Evolutionary conservation across 2,797 vertebrate species (phyloP).

Genomic region (Danio choprae): DNA sequence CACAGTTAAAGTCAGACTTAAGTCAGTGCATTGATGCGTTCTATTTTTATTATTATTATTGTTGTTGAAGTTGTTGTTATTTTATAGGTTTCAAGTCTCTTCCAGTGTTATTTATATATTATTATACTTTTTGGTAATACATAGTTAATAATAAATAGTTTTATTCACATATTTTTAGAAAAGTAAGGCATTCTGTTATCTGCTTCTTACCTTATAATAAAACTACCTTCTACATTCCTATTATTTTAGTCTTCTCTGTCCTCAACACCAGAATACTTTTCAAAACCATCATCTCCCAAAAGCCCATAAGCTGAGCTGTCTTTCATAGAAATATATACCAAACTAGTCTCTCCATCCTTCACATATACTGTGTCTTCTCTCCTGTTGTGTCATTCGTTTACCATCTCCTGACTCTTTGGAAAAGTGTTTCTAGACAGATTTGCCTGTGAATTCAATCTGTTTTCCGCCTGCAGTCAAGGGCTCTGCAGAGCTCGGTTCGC

Average conservation of each 20-base stretch:
- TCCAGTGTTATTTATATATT: not conserved
- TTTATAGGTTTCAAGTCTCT: not conserved
- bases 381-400: slow-evolving; percentile 42
- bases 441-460: slow-evolving; percentile 36
- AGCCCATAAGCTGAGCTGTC: slow-evolving; percentile 12
- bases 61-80: too few species aligned
- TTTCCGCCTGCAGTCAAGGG: slow-evolving; percentile 28
- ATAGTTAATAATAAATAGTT: not conserved
- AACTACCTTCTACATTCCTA: not conserved
- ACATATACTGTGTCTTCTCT: not conserved
- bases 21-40: not conserved
- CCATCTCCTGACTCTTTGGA: slow-evolving; percentile 38
- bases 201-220: not conserved
- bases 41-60: not conserved
- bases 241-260: slow-evolving; percentile 12
- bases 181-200: not conserved
- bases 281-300: not conserved
- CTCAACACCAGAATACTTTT: slow-evolving; percentile 4
- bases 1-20: not conserved
- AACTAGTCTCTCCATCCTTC: not conserved
- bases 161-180: not conserved
- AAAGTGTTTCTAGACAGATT: slow-evolving; percentile 42
- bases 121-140: not conserved
- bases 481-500: slow-evolving; percentile 3
- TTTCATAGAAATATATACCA: slow-evolving; percentile 36